Percentiles rank a stretch among this genome's conserved stretches.
phyloP scores from a whole-genome alignment of 2,888 invertebrate species.

The Troides helena region DNA sequence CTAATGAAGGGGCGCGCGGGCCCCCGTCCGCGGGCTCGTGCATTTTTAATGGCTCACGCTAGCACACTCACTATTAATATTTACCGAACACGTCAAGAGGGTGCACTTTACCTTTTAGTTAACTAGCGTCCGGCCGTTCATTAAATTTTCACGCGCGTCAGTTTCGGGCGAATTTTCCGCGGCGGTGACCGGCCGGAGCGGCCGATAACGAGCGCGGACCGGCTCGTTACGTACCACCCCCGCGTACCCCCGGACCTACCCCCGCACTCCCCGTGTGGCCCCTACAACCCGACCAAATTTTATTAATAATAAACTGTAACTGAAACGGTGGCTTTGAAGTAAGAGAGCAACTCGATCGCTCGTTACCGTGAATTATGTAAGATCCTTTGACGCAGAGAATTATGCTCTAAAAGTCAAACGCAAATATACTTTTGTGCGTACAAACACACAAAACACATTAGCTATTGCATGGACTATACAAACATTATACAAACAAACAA shows the following conservation, averaged over 20 bases:
- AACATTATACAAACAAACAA: too few species aligned
- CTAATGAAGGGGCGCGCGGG: slow-evolving; percentile 58
- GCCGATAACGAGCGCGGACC: slow-evolving; percentile 49
- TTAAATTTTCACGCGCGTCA: slow-evolving; percentile 81
- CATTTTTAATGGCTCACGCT: slow-evolving; percentile 79
- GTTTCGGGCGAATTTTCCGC: slow-evolving; percentile 80
- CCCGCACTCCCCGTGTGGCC: slow-evolving; percentile 31
- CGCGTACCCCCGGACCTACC: slow-evolving; percentile 31
- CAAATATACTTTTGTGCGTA: slow-evolving; percentile 7
- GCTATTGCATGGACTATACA: neutral
- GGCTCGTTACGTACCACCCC: slow-evolving; percentile 60
- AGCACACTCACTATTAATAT: slow-evolving; percentile 79
- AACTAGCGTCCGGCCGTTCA: slow-evolving; percentile 81
- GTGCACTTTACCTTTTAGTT: slow-evolving; percentile 81
- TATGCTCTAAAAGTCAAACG: slow-evolving; percentile 51
- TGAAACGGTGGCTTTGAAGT: slow-evolving; percentile 76
- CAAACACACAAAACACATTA: neutral
- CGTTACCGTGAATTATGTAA: slow-evolving; percentile 76
- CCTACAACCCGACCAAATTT: slow-evolving; percentile 70
- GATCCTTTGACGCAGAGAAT: slow-evolving; percentile 71
- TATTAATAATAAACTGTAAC: slow-evolving; percentile 80
- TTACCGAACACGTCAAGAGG: slow-evolving; percentile 81
- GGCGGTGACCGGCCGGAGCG: slow-evolving; percentile 72
- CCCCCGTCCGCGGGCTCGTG: slow-evolving; percentile 75
- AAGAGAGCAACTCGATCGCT: slow-evolving; percentile 72